Percentiles rank a stretch among this genome's conserved stretches.
Conservation (phyloP, 2,888 invertebrate species). For the Pristionchus mayeri region DNA sequence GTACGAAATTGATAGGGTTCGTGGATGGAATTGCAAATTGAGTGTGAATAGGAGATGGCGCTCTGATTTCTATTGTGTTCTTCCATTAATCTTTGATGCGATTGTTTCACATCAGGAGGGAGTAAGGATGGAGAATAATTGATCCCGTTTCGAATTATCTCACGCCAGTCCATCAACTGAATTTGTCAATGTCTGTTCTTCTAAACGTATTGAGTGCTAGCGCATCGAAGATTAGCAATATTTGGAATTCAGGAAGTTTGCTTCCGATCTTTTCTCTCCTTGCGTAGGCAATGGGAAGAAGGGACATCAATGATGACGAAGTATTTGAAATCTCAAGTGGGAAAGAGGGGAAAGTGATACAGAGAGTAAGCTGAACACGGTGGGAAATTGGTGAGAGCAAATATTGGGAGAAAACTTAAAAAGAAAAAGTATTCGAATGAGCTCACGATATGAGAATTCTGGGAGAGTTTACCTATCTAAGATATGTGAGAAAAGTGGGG, state of each 20-base stretch:
- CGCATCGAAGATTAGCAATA: neutral
- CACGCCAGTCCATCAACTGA: neutral
- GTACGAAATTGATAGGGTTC: neutral
- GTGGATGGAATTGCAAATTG: too few relatives aligned
- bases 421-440: neutral
- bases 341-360: neutral
- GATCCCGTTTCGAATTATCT: neutral
- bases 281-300: neutral
- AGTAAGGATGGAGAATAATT: neutral
- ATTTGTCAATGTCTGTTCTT: neutral
- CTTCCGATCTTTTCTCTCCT: neutral
- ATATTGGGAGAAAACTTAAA: neutral
- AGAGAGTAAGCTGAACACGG: neutral
- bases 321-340: neutral
- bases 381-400: neutral
- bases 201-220: neutral
- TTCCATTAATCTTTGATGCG: neutral
- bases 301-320: neutral
- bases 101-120: neutral
- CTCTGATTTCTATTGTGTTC: neutral
- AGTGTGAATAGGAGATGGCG: neutral
- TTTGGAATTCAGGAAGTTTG: conserved; percentile 9
- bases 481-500: neutral
- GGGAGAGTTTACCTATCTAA: neutral
- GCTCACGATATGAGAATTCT: neutral